These are phyloP conservation scores for Lacerta agilis DNA, from an alignment of 2,797 vertebrate species.

Conservation along the genomic window DNA sequence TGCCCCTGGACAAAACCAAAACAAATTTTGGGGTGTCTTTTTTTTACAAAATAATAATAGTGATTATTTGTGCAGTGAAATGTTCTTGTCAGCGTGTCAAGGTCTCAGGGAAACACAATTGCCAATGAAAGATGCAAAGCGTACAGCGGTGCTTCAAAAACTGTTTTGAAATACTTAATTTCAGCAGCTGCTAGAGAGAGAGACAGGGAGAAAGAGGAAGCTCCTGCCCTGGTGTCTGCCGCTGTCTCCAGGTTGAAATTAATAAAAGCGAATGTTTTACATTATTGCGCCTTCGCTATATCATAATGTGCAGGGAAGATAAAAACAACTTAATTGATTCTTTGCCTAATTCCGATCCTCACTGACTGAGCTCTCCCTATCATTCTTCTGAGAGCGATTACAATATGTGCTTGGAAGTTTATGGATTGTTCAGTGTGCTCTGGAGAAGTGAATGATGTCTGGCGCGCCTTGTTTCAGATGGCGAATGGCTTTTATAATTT, in stretches of 20 bases:
- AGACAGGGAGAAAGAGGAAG: background rate
- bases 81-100: conserved; percentile 1
- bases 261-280: conserved; percentile 28
- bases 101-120: conserved; percentile 2
- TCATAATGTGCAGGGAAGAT: conserved; percentile 3
- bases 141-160: conserved; percentile 24
- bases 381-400: conserved; percentile 49
- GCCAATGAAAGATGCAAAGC: conserved; percentile 49
- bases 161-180: conserved; percentile 18
- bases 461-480: conserved; percentile 45
- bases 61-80: conserved; percentile 13
- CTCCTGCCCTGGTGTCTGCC: background rate
- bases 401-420: conserved; percentile 36
- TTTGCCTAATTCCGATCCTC: conserved; percentile 52
- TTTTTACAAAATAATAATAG: no score
- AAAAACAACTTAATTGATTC: conserved; percentile 36
- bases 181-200: background rate
- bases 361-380: background rate
- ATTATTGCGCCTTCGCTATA: background rate
- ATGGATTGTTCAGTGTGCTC: conserved; percentile 1
- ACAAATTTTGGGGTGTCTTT: background rate
- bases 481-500: conserved; percentile 43
- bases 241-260: conserved; percentile 26
- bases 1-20: background rate
- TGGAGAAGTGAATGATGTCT: conserved; percentile 35